Base-by-base conservation (phyloP, 2,888 invertebrate genomes). In the Tinea pellionella region DNA sequence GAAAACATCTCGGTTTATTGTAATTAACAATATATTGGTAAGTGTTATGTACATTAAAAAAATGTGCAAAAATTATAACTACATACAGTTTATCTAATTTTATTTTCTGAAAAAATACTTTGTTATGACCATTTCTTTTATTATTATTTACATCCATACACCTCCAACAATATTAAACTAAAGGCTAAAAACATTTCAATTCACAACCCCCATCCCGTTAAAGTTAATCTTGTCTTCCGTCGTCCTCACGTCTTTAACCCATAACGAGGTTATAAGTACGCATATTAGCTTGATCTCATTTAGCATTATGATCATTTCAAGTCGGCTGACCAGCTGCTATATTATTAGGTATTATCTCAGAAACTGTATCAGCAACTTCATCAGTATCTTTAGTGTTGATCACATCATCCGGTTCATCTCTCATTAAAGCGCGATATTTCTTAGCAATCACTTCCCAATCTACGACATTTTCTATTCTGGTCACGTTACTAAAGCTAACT, bases 371-470 rank as follows among this genome's bases (percentile, higher is more conserved):
- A 12, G 82, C 78, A 1, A 77, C 72, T 29, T 87, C 73, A 19
- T 84, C 88, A 41, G 70, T 78, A 15, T 86, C 87, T 42, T 79
- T 83, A 15, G 24, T 57, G 18, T 47, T 57, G 0, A 69, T 61
- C 0, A 74, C 70, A 59, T 87, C 87, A 1, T 86, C 87, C 0
- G 86, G 74, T 59, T 85, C 85, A 61, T 83, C 88, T 58, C 88
- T 75, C 79, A 75, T 88, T 9, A 96, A 84, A 0, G 93, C 93
- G 16, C 95, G 89, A 75, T 96, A 97, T 74, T 96, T 96, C 82
- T 94, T 94, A 18, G 96, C 94, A 62, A 96, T 96, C 1, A 92
- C 89, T 69, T 95, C 95, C 96, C 96, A 97, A 75, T 97, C 96
- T 1, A 95, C 94, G 7, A 96, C 95, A 70, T 93, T 95, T 74